Evolutionary conservation across 2,888 invertebrate species (phyloP).

Genomic region (Belgica antarctica): DNA sequence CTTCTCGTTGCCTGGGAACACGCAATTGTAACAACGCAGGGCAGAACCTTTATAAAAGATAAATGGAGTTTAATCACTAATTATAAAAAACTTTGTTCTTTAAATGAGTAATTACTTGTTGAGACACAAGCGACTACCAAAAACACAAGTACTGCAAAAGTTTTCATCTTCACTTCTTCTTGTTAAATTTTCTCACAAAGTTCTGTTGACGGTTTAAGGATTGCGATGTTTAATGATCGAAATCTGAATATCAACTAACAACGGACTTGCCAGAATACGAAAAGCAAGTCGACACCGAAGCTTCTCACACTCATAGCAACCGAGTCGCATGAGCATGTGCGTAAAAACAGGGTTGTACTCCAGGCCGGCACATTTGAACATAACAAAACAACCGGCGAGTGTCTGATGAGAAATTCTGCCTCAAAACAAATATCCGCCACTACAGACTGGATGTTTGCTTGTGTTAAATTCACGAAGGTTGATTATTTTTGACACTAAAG

Average conservation of each 20-base stretch:
- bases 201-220: background rate
- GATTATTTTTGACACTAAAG: no score
- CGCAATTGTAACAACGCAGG: constrained; percentile 28
- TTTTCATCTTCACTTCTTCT: constrained; percentile 22
- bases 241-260: background rate
- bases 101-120: constrained; percentile 19
- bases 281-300: background rate
- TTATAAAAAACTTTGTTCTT: background rate
- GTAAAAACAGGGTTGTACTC: no score
- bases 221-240: background rate
- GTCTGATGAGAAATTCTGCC: background rate
- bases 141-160: background rate
- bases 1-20: constrained; percentile 28
- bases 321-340: background rate
- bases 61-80: background rate
- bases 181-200: background rate
- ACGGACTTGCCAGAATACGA: background rate
- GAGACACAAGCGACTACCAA: constrained; percentile 18
- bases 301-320: no score
- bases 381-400: background rate
- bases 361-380: no score
- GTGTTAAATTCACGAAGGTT: no score
- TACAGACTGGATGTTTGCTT: no score
- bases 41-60: constrained; percentile 20
- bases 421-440: background rate